A percentile compares a stretch with the other conserved stretches of the same genome.
These are phyloP conservation scores for Montipora sp. DNA, from an alignment of 64 coral and sea anemone genomes.

Conservation along the genomic window DNA sequence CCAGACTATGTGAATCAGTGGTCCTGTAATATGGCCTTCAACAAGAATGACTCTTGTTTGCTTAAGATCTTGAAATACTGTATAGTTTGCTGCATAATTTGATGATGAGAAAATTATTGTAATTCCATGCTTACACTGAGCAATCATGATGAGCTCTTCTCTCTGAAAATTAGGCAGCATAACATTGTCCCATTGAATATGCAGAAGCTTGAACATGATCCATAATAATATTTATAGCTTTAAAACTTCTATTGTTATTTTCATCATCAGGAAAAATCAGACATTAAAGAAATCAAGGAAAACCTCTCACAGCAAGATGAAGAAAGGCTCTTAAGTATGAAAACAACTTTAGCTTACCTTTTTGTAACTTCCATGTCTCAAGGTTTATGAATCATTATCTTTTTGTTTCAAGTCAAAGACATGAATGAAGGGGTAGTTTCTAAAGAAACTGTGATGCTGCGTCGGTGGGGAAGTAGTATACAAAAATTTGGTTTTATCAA, in stretches of 20 bases:
- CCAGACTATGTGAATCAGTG: too few species aligned
- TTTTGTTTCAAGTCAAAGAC: too few species aligned
- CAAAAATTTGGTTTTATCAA: too few species aligned
- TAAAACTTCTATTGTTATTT: background rate
- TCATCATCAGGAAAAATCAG: conserved; percentile 56
- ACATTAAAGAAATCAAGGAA: conserved; percentile 93
- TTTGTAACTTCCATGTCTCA: too few species aligned
- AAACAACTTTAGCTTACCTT: background rate
- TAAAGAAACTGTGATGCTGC: too few species aligned
- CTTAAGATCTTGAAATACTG: background rate
- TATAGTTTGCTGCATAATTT: background rate
- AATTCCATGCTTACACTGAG: conserved; percentile 46
- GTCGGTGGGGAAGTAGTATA: too few species aligned
- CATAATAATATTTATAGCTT: background rate
- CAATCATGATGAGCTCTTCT: background rate
- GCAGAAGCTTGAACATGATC: background rate
- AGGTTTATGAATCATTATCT: too few species aligned
- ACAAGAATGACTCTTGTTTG: too few species aligned
- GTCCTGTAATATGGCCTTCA: too few species aligned
- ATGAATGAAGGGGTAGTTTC: too few species aligned
- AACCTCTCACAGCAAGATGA: conserved; percentile 76
- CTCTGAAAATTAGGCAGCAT: conserved; percentile 36
- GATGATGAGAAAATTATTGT: conserved; percentile 5
- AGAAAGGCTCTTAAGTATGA: conserved; percentile 60
- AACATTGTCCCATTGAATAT: background rate